Conservation (phyloP, 2,797 vertebrate species). For the Gymnoscopelus braueri region DNA sequence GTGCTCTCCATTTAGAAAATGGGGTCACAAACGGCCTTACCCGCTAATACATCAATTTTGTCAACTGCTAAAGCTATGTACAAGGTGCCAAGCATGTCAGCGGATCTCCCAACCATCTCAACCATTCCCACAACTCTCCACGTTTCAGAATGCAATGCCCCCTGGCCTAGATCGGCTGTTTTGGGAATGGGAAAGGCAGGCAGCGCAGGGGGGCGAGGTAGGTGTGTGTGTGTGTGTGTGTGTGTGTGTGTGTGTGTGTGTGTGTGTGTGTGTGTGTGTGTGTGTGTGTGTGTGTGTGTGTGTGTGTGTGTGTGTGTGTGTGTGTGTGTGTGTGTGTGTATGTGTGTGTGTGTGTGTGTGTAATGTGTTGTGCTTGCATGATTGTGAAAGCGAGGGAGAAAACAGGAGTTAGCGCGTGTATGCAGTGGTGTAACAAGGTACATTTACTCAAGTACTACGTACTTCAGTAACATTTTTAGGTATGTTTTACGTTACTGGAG, state of each 20-base stretch:
- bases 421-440: no score
- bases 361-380: no score
- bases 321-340: no score
- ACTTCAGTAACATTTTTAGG: no score
- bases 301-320: conserved; percentile 17
- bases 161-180: conserved; percentile 51
- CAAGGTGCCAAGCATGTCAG: conserved; percentile 68
- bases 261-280: not conserved
- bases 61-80: conserved; percentile 64
- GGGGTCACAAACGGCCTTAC: conserved; percentile 51
- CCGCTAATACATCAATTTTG: conserved; percentile 61
- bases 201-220: not conserved
- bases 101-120: conserved; percentile 63
- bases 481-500: no score
- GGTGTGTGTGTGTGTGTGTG: not conserved
- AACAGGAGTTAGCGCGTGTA: no score
- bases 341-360: no score
- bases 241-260: conserved; percentile 12
- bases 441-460: no score
- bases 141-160: conserved; percentile 42
- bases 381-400: no score
- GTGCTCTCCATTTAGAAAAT: conserved; percentile 50
- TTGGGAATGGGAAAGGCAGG: conserved; percentile 11
- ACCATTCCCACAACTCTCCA: conserved; percentile 51
- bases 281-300: conserved; percentile 20